Evolutionary conservation across 2,797 vertebrate genomes (phyloP), one percentile per base, ranked within the genome.

Genomic region (Sebastes miniatus): DNA sequence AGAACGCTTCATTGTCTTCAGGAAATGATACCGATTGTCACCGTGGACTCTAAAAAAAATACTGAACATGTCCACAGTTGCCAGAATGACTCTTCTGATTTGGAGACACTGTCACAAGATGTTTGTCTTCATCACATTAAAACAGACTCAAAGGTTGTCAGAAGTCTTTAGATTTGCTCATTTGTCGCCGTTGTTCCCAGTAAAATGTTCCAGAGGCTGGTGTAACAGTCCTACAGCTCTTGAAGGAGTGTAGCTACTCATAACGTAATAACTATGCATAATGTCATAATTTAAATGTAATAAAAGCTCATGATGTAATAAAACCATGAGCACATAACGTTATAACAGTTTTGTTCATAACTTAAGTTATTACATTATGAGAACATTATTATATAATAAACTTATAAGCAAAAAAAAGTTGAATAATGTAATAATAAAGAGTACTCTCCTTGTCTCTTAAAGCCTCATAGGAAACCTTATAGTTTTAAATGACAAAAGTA

Each of bases 261-360:
- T 43, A 43, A 43, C 0, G 13, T 43, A 43, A 43, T 6, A 43
- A 39, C 36, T 39, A 14, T 43, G 39, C 36, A 39, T 39, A 39
- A 39, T 39, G 36, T 39, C 0, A 13, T 14, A 13, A 39, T 39
- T 39, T 43, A 43, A 43, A 43, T 43, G 14, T 43, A 43, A 0
- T 43, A 16, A 43, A 43, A 43, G 14, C 6, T 43, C 39, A 43
- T 39, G 0, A 16, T 43, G 0, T 43, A 43, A 43, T 43, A 43
- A 43, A 13, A 43, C 39, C 39, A 13, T 43, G 39, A 0, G 39
- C 0, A 0, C 34, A 36, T 36, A 36, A 36, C 11, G 0, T 36
- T 0, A 34, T 34, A 34, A 34, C 34, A 36, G 34, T 36, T 36
- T 36, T 36, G 34, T 36, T 34, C 10, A 34, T 34, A 34, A 29